These are phyloP conservation scores for Paedocypris micromegethes DNA, from an alignment of 2,797 vertebrate genomes.

Conservation along the genomic window DNA sequence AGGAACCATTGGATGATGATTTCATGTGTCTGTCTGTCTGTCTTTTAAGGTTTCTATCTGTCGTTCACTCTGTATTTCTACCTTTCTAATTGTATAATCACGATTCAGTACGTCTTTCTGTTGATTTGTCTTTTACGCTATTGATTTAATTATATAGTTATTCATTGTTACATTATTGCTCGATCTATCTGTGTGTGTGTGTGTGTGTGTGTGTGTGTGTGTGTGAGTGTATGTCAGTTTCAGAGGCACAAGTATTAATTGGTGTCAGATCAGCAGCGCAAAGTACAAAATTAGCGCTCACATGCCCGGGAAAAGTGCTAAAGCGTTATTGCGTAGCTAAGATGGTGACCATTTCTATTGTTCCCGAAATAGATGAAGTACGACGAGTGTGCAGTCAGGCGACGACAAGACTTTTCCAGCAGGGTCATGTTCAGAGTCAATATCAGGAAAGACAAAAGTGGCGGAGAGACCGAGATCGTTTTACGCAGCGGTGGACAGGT, in stretches of 20 bases:
- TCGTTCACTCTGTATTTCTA: too few relatives aligned
- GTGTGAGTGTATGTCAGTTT: too few relatives aligned
- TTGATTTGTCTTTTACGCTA: too few relatives aligned
- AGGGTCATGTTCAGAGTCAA: conserved; percentile 42
- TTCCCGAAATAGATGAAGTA: conserved; percentile 31
- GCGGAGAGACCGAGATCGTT: conserved; percentile 36
- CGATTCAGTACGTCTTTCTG: too few relatives aligned
- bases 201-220: too few relatives aligned
- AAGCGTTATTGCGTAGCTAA: background rate
- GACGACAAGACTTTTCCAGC: conserved; percentile 29
- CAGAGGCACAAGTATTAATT: background rate
- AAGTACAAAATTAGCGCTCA: conserved; percentile 1
- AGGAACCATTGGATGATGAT: too few relatives aligned
- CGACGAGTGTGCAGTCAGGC: conserved; percentile 19
- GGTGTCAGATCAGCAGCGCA: conserved; percentile 8
- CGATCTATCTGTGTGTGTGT: too few relatives aligned
- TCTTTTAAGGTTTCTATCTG: too few relatives aligned
- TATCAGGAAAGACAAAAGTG: conserved; percentile 40
- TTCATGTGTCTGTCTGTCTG: too few relatives aligned
- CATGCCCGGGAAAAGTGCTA: background rate
- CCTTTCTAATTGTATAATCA: too few relatives aligned
- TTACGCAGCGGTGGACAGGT: conserved; percentile 56
- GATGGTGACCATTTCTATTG: conserved; percentile 22
- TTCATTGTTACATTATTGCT: too few relatives aligned
- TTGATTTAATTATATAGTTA: too few relatives aligned